Evolutionary conservation across 1,140 invertebrate species (phyloP).

Genomic region (Camponotus floridanus): DNA sequence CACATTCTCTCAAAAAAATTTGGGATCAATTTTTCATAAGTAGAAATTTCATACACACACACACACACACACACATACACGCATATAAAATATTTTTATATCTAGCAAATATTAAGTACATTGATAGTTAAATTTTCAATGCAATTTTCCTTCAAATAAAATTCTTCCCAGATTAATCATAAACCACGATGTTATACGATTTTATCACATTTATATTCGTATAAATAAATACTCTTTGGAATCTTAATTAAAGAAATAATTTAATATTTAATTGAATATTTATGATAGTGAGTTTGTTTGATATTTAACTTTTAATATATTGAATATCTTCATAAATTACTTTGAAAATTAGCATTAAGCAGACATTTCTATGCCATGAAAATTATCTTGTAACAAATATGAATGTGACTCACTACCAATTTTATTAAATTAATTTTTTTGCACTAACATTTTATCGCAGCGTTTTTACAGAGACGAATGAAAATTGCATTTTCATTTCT

Average conservation of each 20-base stretch:
- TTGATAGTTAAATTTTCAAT: background rate
- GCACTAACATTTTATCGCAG: no score
- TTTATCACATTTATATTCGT: background rate
- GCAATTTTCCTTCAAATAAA: background rate
- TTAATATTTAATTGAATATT: slow-evolving; percentile 10
- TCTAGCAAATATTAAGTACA: background rate
- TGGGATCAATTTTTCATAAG: background rate
- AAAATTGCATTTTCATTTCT: slow-evolving; percentile 41
- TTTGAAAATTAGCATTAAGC: background rate
- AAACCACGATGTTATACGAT: background rate
- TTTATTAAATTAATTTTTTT: slow-evolving; percentile 34
- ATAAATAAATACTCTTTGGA: background rate
- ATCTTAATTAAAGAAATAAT: background rate
- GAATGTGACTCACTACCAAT: background rate
- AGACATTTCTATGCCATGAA: background rate
- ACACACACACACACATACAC: no score
- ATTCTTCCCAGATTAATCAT: background rate
- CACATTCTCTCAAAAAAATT: background rate
- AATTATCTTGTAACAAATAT: background rate
- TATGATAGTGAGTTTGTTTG: background rate
- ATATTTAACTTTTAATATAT: slow-evolving; percentile 7
- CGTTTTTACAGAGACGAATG: background rate
- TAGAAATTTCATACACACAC: background rate
- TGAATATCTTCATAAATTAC: background rate
- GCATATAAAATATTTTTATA: background rate